phyloP scores from a whole-genome alignment of 2,888 invertebrate genomes.

The Eupithecia tripunctaria region DNA sequence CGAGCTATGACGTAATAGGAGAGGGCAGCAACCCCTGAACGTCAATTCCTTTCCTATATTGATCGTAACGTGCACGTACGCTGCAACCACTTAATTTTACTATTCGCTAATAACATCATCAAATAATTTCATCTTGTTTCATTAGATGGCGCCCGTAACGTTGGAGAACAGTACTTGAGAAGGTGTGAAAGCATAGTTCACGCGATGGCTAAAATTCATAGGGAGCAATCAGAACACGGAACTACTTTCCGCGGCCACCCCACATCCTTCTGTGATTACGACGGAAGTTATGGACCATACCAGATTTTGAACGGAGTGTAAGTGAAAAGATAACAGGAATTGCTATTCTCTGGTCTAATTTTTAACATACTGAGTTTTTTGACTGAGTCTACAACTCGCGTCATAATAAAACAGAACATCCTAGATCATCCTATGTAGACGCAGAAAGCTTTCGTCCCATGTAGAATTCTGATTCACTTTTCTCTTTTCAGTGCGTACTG shows the following conservation, averaged over 20 bases:
- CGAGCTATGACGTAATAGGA: constrained; percentile 54
- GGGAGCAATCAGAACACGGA: constrained; percentile 85
- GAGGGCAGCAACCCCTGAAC: constrained; percentile 55
- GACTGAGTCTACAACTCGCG: background rate
- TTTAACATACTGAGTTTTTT: background rate
- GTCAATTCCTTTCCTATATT: constrained; percentile 48
- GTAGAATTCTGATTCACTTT: background rate
- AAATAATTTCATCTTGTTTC: constrained; percentile 33
- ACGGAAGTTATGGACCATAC: constrained; percentile 86
- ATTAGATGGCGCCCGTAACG: constrained; percentile 70
- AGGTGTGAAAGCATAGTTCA: constrained; percentile 87
- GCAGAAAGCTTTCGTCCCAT: no score
- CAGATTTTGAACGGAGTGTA: constrained; percentile 83
- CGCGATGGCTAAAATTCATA: constrained; percentile 78
- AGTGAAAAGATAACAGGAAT: constrained; percentile 52
- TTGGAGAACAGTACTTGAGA: constrained; percentile 86
- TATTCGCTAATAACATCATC: constrained; percentile 19
- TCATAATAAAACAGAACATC: background rate
- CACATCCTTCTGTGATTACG: constrained; percentile 85
- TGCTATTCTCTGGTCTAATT: background rate
- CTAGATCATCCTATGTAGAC: no score
- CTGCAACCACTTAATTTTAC: constrained; percentile 21
- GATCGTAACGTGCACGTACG: constrained; percentile 39
- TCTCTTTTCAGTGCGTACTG: constrained; percentile 82
- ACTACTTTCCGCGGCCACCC: constrained; percentile 82